These are phyloP conservation scores for Dascyllus trimaculatus DNA, from an alignment of 2,113 vertebrate species.

Conservation along the genomic window DNA sequence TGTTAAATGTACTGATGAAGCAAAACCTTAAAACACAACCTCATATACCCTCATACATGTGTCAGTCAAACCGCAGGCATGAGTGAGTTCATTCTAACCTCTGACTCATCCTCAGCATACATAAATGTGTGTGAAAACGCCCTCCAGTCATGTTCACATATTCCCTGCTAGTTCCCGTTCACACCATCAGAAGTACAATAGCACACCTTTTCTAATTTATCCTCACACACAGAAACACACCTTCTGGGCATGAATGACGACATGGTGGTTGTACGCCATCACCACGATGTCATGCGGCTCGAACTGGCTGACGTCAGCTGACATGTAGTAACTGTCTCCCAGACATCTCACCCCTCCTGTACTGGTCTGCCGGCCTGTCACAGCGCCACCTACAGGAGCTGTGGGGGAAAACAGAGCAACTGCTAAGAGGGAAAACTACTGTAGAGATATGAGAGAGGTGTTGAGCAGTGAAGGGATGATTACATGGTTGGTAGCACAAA, in stretches of 20 bases:
- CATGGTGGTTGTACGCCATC: slow-evolving; percentile 85
- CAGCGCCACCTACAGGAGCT: slow-evolving; percentile 69
- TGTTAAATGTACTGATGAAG: neutral
- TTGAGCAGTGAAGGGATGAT: too few species aligned
- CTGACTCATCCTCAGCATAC: neutral
- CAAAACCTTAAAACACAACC: neutral
- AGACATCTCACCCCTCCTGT: slow-evolving; percentile 71
- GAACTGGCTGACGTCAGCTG: slow-evolving; percentile 89
- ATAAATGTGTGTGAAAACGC: neutral
- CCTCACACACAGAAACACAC: neutral
- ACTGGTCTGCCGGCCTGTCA: slow-evolving; percentile 66
- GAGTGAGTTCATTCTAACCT: too few species aligned
- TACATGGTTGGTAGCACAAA: too few species aligned
- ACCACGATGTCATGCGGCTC: slow-evolving; percentile 89
- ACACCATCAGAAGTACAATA: neutral
- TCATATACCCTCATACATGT: neutral
- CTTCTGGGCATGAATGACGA: slow-evolving; percentile 90
- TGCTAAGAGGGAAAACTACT: too few species aligned
- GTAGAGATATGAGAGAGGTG: too few species aligned
- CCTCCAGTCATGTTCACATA: neutral
- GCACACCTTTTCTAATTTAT: neutral
- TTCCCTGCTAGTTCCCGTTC: neutral
- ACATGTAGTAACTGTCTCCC: slow-evolving; percentile 86
- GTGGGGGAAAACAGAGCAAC: neutral
- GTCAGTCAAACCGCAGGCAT: neutral